Base-by-base conservation (phyloP, 2,797 vertebrate genomes). In the Apogon talboti region DNA sequence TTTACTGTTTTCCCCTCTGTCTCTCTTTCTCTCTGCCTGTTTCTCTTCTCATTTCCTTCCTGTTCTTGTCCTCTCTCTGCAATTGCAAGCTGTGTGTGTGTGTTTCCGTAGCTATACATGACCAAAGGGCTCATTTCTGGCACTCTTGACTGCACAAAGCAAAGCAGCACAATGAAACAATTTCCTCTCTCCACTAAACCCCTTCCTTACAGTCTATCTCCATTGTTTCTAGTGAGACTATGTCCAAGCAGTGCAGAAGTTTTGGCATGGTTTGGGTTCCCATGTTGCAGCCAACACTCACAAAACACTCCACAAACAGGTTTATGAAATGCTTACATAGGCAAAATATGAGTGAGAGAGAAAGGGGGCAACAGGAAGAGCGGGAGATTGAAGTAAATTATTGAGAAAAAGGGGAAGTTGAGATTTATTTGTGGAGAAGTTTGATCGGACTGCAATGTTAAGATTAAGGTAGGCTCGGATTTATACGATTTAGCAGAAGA, bases 11-110 rank as follows among this genome's bases (percentile, higher is more conserved):
- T 55, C 60, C 78, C 69, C 64, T 52, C 49, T 0, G 30, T 81
- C 7, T 83, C 47, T 58, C 41, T 68, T 15, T 67, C 41, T 69
- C 44, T 40, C 9, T 3, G 50, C 62, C 3, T 18, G 38, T 55
- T 24, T 62, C 51, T 62, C 70, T 69, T 56, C 42, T 60, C 33
- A 13, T 75, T 88, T 88, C 78, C 87, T 89, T 89, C 87, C 88
- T 82, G 77, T 58, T 28, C 24, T 53, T 59, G 19, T 50, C 50
- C 54, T 76, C 37, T 76, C 24, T 24, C n/a, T 24, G 43, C 9
- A 35, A 75, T 42, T 13, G 15, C 51, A 38, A 56, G n/a, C 49
- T 45, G 40, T 61, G 55, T 48, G 45, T 60, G 21, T 70, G 64
- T 24, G 21, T 79, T 78, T 83, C 74, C 47, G 57, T 41, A 56